A percentile compares a stretch with the other conserved stretches of the same genome.
Evolutionary conservation across 92 coral and sea anemone species (phyloP).

Genomic region (Actinostola sp.): DNA sequence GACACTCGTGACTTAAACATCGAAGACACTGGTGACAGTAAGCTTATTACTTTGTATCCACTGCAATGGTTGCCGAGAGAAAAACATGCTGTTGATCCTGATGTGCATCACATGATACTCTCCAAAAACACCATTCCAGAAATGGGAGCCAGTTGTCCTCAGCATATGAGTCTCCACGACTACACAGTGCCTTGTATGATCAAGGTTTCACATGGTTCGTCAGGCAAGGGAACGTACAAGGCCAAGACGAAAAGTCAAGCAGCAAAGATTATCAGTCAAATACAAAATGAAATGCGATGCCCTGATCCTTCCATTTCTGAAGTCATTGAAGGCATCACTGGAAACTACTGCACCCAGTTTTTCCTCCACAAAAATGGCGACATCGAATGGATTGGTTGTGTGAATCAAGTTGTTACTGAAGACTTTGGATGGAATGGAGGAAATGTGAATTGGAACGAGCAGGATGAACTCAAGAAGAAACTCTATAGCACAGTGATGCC

Average conservation of each 20-base stretch:
- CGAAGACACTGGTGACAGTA: conserved; percentile 67
- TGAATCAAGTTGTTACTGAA: conserved; percentile 12
- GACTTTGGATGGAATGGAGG: conserved; percentile 35
- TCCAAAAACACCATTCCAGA: conserved; percentile 76
- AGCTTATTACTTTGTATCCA: conserved; percentile 30
- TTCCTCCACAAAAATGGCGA: conserved; percentile 72
- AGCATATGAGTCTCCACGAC: conserved; percentile 65
- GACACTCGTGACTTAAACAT: conserved; percentile 60
- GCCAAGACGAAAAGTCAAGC: conserved; percentile 63
- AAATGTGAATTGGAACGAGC: conserved; percentile 66
- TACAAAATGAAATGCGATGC: conserved; percentile 45
- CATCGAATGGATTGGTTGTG: conserved; percentile 68
- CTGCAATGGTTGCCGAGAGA: conserved; percentile 67
- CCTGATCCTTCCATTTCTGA: conserved; percentile 70
- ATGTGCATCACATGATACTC: conserved; percentile 71
- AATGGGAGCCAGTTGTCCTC: conserved; percentile 78
- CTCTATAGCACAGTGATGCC: conserved; percentile 57
- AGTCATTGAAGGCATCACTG: conserved; percentile 60
- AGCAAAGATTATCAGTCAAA: conserved; percentile 39
- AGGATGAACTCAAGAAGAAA: conserved; percentile 55
- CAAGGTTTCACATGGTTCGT: conserved; percentile 70
- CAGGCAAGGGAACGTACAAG: conserved; percentile 66
- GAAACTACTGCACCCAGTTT: conserved; percentile 63
- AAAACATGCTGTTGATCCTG: conserved; percentile 80
- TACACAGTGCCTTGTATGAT: conserved; percentile 82